A percentile compares a stretch with the other conserved stretches of the same genome.
Evolutionary conservation across 2,888 invertebrate species (phyloP).

Genomic region (Ryuthela nishihirai): DNA sequence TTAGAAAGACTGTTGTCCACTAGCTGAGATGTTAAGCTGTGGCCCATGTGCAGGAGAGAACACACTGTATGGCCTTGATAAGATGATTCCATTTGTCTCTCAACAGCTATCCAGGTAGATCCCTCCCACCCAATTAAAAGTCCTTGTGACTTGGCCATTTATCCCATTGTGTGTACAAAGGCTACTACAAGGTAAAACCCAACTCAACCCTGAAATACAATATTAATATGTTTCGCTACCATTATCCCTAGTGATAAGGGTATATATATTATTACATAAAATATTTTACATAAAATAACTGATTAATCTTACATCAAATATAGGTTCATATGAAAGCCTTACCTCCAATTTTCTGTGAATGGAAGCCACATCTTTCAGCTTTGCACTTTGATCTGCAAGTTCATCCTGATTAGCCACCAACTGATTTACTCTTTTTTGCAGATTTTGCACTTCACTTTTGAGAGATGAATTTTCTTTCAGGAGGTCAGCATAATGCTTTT

Average conservation of each 20-base stretch:
- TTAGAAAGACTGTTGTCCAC: no score
- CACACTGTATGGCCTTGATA: no score
- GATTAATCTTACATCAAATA: background rate
- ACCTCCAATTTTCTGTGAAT: background rate
- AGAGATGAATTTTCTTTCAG: slow-evolving; percentile 3
- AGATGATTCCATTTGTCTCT: no score
- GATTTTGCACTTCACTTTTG: slow-evolving; percentile 11
- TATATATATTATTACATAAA: background rate
- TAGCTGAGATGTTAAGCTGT: no score
- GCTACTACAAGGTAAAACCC: no score
- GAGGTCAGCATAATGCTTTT: background rate
- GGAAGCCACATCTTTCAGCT: background rate
- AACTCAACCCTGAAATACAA: no score
- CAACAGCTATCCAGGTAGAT: no score
- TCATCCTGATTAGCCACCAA: slow-evolving; percentile 1
- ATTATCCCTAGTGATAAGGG: background rate
- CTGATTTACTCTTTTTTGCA: slow-evolving; percentile 11
- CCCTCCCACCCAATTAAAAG: no score
- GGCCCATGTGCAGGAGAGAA: no score
- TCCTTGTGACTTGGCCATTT: no score
- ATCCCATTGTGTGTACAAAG: no score
- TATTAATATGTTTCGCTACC: no score
- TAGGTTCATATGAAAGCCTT: background rate
- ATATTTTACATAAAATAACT: background rate
- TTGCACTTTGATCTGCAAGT: background rate